Evolutionary conservation across 2,888 invertebrate genomes (phyloP), one percentile per base, ranked within the genome.

Genomic region (Monopis laevigella): DNA sequence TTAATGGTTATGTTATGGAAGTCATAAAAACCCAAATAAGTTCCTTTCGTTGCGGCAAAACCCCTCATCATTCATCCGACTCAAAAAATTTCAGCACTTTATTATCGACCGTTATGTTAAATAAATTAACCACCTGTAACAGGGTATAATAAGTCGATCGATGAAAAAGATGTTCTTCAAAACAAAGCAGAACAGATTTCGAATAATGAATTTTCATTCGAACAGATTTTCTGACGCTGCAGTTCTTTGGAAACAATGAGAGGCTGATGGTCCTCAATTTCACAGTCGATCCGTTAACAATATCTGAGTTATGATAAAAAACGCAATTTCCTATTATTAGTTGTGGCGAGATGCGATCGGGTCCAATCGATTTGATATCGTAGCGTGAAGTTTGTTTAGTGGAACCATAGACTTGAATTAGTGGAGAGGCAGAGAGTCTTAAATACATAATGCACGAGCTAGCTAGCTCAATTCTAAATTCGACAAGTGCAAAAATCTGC

Each of bases 361-460:
- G 52, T 56, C 59, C 60, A 77, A 78, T 78, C 71, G 73, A 78
- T 80, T 78, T 65, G 51, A 60, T 57, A 58, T 59, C 62, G 60
- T 62, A 60, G 70, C 75, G 73, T 77, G 74, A 75, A 70, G 75
- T 78, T 78, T 77, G 78, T 74, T 77, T 75, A 77, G 71, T 61
- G 68, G 68, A 72, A 72, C 73, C 65, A 62, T 62, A 64, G 69
- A 16, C 16, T 8, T 21, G n/a, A n/a, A n/a, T n/a, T n/a, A n/a
- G n/a, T n/a, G n/a, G n/a, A n/a, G n/a, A n/a, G n/a, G n/a, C n/a
- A n/a, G n/a, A n/a, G n/a, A n/a, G n/a, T n/a, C n/a, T n/a, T n/a
- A n/a, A n/a, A n/a, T n/a, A n/a, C n/a, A n/a, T n/a, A n/a, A n/a
- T n/a, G n/a, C n/a, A n/a, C n/a, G n/a, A n/a, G n/a, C n/a, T n/a